Evolutionary conservation across 1,140 invertebrate genomes (phyloP).

Genomic region (Papilio helenus): DNA sequence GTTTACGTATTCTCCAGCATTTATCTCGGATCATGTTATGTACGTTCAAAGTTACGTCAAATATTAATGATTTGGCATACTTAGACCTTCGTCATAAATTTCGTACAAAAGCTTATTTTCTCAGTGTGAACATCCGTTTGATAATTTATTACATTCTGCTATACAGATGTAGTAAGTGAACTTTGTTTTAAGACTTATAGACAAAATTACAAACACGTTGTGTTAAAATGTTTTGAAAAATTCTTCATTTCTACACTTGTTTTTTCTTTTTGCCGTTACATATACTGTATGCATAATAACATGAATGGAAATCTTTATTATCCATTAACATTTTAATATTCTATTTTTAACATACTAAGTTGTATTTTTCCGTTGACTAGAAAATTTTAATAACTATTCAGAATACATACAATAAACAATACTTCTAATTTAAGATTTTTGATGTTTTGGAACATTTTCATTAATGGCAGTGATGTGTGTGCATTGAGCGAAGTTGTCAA

Average conservation of each 20-base stretch:
- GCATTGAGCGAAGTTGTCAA: no score
- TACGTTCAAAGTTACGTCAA: no score
- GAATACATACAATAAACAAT: neutral
- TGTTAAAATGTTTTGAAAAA: neutral
- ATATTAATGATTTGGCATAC: no score
- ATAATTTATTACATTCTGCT: neutral
- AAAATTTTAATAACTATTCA: no score
- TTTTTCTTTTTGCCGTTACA: neutral
- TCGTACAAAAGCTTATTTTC: neutral
- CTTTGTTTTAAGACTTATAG: neutral
- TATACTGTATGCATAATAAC: neutral
- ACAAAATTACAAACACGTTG: neutral
- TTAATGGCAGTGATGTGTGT: no score
- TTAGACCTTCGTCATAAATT: no score
- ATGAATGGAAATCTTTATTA: neutral
- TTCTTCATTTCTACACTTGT: neutral
- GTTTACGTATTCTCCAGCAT: no score
- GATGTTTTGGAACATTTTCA: no score
- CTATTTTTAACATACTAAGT: neutral
- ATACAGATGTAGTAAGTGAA: neutral
- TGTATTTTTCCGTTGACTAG: conserved; percentile 4
- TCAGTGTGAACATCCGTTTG: neutral
- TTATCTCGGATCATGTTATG: no score
- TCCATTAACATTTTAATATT: neutral
- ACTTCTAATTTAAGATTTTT: neutral